phyloP scores from a whole-genome alignment of 2,888 invertebrate genomes.

The Leptinotarsa rubiginosa region DNA sequence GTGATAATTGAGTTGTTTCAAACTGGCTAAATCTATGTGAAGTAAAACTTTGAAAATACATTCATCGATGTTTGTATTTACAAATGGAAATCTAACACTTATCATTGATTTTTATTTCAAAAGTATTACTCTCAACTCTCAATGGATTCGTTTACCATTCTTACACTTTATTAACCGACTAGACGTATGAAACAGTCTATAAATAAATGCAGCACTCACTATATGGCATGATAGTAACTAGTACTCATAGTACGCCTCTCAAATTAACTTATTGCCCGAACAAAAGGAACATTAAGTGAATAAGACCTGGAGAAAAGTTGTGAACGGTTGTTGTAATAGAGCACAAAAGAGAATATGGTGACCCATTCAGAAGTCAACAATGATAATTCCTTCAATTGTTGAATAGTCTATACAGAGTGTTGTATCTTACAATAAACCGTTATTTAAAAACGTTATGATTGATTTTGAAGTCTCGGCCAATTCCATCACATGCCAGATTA shows the following conservation, averaged over 20 bases:
- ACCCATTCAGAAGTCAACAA: constrained; percentile 12
- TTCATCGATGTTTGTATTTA: no score
- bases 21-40: no score
- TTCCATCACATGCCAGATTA: no score
- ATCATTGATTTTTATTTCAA: no score
- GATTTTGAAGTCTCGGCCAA: no score
- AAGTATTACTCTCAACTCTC: neutral
- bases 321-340: constrained; percentile 26
- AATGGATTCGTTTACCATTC: neutral
- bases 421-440: neutral
- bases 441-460: no score
- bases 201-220: constrained; percentile 8
- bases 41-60: no score
- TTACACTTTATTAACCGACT: neutral
- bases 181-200: constrained; percentile 2
- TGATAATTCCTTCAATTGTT: neutral
- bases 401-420: neutral
- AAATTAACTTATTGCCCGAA: constrained; percentile 34
- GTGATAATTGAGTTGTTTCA: no score
- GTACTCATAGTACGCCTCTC: constrained; percentile 28
- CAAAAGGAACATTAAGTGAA: constrained; percentile 35
- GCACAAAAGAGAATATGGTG: constrained; percentile 12
- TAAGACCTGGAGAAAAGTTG: constrained; percentile 25
- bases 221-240: constrained; percentile 38
- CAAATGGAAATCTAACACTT: no score